Evolutionary conservation across 2,797 vertebrate genomes (phyloP), one percentile per base, ranked within the genome.

Genomic region (Apogon talboti): DNA sequence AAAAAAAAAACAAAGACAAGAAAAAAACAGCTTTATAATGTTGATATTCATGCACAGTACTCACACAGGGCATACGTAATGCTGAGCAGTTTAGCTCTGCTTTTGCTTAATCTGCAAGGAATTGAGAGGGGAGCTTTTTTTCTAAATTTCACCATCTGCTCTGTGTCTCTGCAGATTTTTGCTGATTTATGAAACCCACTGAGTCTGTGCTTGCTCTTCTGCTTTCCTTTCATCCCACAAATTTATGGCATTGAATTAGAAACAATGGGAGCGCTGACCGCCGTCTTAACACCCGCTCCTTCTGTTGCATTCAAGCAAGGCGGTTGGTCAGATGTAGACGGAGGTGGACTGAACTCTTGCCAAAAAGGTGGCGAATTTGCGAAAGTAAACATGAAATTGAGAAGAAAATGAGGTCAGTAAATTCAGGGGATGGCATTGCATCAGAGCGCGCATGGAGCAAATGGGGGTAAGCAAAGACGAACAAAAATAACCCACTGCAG

Each of bases 401-500:
- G 48, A 65, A 71, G 69, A 70, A 92, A 93, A 92, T 64, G 67
- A 90, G 92, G 93, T 91, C 91, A 90, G 58, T 78, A 83, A 85
- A 91, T 89, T 79, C 78, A 69, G 79, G 75, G 30, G 66, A 77
- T 83, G 78, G 84, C 76, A 64, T 81, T 59, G 77, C 72, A 74
- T 85, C 74, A 72, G 76, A 88, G 76, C 59, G 72, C 30, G 19
- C 38, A 49, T 33, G 30, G 55, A 85, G 81, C 46, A 60, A 79
- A 68, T 11, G 50, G 65, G 70, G 71, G 61, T 71, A 72, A 57
- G 78, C 51, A 68, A 64, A 76, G 79, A 51, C 66, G 58, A 83
- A 82, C 80, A 84, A 79, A 91, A 93, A 93, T 92, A 91, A 90
- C 86, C 74, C 77, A 60, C 76, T 84, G 85, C 85, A 91, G 86